A percentile compares a stretch with the other conserved stretches of the same genome.
Evolutionary conservation across 2,888 invertebrate species (phyloP).

Genomic region (Dynastes maya): DNA sequence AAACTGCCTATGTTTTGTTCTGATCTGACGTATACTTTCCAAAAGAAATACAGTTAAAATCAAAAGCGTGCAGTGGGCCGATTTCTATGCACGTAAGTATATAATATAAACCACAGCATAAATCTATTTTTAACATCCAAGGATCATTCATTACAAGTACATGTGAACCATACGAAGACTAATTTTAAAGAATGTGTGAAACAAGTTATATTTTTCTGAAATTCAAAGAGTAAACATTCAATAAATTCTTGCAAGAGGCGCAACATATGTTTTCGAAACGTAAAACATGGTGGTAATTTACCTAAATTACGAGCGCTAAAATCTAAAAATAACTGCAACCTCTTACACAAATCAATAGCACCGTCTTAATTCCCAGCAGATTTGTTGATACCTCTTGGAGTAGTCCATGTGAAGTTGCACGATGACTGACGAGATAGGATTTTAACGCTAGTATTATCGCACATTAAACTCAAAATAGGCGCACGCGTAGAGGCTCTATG

Average conservation of each 20-base stretch:
- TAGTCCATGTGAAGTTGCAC: conserved; percentile 35
- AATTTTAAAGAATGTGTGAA: conserved; percentile 4
- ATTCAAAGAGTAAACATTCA: conserved; percentile 16
- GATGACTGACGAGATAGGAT: conserved; percentile 39
- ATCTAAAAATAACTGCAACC: conserved; percentile 41
- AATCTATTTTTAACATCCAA: background rate
- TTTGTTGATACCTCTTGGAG: conserved; percentile 39
- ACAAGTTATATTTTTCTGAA: conserved; percentile 14
- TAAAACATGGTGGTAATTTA: conserved; percentile 35
- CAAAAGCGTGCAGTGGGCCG: too few relatives aligned
- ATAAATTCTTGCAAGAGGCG: conserved; percentile 2
- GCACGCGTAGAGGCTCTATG: conserved; percentile 6
- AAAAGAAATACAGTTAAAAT: too few relatives aligned
- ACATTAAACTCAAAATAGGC: conserved; percentile 42
- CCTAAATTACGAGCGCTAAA: conserved; percentile 33
- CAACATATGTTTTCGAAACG: conserved; percentile 34
- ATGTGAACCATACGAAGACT: too few relatives aligned
- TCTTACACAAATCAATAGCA: conserved; percentile 44
- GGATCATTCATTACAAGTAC: background rate
- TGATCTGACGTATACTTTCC: too few relatives aligned
- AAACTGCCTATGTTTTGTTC: too few relatives aligned
- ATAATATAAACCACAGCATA: background rate
- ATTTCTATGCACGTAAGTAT: too few relatives aligned
- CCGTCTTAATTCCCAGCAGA: conserved; percentile 46
- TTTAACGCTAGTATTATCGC: conserved; percentile 45